Percentiles rank a stretch among this genome's conserved stretches.
Conservation (phyloP, 1,140 invertebrate species). For the Drosophila nigrodunni region DNA sequence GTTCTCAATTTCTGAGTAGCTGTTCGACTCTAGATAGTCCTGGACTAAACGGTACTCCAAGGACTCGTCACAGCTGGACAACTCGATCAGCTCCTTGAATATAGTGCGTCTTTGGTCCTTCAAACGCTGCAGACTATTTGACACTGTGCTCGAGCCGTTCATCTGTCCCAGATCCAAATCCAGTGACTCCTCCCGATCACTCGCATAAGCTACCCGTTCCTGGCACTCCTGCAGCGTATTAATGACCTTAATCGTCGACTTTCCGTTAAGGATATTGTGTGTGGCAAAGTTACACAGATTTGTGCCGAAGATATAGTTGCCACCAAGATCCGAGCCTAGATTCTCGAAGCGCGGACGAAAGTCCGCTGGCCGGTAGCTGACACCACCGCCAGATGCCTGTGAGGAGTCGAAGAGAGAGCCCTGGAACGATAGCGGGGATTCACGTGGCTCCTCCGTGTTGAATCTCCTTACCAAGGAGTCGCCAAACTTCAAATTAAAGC, state of each 20-base stretch:
- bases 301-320: slow-evolving; percentile 70
- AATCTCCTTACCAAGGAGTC: slow-evolving; percentile 55
- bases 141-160: not conserved
- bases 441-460: slow-evolving; percentile 35
- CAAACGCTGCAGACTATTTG: slow-evolving; percentile 61
- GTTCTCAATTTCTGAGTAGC: slow-evolving; percentile 76
- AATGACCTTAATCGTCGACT: slow-evolving; percentile 68
- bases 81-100: slow-evolving; percentile 73
- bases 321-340: slow-evolving; percentile 11
- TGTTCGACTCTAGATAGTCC: slow-evolving; percentile 75
- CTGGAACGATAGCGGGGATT: slow-evolving; percentile 77
- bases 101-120: slow-evolving; percentile 71
- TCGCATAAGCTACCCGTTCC: slow-evolving; percentile 13
- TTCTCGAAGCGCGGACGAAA: slow-evolving; percentile 51
- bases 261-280: slow-evolving; percentile 66
- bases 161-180: not conserved
- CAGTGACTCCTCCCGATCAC: slow-evolving; percentile 3
- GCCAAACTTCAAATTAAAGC: slow-evolving; percentile 66
- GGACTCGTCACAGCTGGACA: slow-evolving; percentile 74
- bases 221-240: slow-evolving; percentile 63
- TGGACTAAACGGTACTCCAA: slow-evolving; percentile 72
- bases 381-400: slow-evolving; percentile 30
- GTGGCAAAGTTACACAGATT: slow-evolving; percentile 71
- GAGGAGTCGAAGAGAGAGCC: slow-evolving; percentile 74
- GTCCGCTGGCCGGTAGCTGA: slow-evolving; percentile 52